Percentiles rank a stretch among this genome's conserved stretches.
phyloP scores from a whole-genome alignment of 2,113 vertebrate species.

The Phycodurus eques region DNA sequence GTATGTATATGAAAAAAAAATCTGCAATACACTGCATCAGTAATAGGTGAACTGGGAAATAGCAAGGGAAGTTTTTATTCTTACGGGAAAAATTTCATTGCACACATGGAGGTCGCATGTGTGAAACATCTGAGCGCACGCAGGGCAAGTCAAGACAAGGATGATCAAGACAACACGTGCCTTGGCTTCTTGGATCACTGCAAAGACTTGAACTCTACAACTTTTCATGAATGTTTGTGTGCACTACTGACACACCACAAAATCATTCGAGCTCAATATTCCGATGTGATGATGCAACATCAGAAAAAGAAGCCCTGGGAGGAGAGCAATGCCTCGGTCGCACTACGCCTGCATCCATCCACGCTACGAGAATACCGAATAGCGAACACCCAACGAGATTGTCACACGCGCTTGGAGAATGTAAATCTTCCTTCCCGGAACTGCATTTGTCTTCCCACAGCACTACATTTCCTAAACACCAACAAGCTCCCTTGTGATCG shows the following conservation, averaged over 20 bases:
- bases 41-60: too few species aligned
- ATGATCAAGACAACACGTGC: slow-evolving; percentile 1
- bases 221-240: neutral
- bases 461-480: neutral
- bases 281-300: neutral
- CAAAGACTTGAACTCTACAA: neutral
- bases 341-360: neutral
- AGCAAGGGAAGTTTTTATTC: neutral
- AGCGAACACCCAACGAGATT: neutral
- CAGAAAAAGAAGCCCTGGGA: neutral
- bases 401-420: neutral
- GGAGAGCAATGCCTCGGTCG: neutral
- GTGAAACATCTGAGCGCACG: slow-evolving; percentile 69
- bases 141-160: slow-evolving; percentile 72
- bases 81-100: neutral
- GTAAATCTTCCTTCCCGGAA: neutral
- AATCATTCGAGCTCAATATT: neutral
- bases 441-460: neutral
- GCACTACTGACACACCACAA: neutral
- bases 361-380: neutral
- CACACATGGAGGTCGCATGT: slow-evolving; percentile 18
- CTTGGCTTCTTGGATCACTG: neutral
- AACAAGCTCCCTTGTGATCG: neutral
- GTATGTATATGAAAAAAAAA: too few species aligned
- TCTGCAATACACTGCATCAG: too few species aligned